These are phyloP conservation scores for Pitta sordida DNA, from an alignment of 2,113 vertebrate species.

Conservation along the genomic window DNA sequence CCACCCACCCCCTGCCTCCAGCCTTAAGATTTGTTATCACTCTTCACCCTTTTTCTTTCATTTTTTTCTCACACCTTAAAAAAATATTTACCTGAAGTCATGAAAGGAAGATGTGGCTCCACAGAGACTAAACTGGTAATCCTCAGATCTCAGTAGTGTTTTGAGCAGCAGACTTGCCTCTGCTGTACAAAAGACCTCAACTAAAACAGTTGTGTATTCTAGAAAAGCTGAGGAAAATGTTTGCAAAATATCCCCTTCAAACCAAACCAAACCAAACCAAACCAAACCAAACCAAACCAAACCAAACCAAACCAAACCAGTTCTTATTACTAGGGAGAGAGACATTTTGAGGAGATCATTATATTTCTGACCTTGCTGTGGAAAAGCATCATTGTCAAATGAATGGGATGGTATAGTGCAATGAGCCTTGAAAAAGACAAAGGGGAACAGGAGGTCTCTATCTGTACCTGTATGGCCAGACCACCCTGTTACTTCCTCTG, in stretches of 20 bases:
- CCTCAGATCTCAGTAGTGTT: neutral
- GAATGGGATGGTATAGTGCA: neutral
- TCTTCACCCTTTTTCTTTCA: neutral
- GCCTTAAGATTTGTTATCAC: neutral
- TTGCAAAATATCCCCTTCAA: neutral
- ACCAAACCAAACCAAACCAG: neutral
- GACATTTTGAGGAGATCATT: neutral
- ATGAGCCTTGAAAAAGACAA: neutral
- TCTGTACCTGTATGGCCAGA: rapidly evolving
- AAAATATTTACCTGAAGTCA: neutral
- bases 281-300: too few species aligned
- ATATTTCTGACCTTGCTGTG: neutral
- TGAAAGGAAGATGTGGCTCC: neutral
- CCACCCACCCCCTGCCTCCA: rapidly evolving
- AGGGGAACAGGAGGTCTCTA: neutral
- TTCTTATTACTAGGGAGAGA: neutral
- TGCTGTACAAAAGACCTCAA: neutral
- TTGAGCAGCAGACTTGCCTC: neutral
- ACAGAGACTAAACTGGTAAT: neutral
- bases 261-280: neutral
- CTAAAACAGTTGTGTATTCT: neutral
- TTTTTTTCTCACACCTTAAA: neutral
- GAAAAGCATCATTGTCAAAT: neutral
- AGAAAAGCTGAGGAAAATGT: neutral
- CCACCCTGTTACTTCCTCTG: neutral